These are phyloP conservation scores for Drosophila pseudotalamancana DNA, from an alignment of 2,888 invertebrate species.

Conservation along the genomic window DNA sequence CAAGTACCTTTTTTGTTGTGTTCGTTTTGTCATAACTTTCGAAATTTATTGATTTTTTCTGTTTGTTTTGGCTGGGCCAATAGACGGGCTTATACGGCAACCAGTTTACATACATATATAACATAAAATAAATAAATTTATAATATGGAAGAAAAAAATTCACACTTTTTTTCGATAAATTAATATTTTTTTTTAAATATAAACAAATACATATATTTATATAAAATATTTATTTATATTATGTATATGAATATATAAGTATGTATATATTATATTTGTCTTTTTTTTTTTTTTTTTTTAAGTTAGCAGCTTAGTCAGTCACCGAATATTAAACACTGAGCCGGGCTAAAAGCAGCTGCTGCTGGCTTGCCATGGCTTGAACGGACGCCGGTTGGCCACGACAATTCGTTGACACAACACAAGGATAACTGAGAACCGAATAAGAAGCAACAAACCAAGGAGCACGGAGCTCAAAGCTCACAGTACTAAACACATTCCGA, in stretches of 20 bases:
- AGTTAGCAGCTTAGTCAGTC: conserved; percentile 51
- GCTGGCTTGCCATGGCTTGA: conserved; percentile 20
- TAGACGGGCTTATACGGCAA: conserved; percentile 11
- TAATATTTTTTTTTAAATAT: conserved; percentile 40
- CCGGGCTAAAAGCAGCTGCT: conserved; percentile 21
- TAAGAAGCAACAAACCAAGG: conserved; percentile 42
- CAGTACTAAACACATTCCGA: conserved; percentile 48
- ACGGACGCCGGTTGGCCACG: conserved; percentile 60
- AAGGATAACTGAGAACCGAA: conserved; percentile 71
- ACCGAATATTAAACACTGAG: conserved; percentile 44
- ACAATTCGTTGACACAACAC: conserved; percentile 74
- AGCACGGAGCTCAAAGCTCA: conserved; percentile 41
- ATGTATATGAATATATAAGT: no score
- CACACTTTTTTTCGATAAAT: no score
- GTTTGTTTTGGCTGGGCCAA: conserved; percentile 70
- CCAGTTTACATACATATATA: not conserved
- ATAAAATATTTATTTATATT: no score
- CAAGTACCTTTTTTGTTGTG: conserved; percentile 12
- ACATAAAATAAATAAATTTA: conserved; percentile 31
- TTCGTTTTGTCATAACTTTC: conserved; percentile 54
- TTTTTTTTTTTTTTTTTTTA: not conserved
- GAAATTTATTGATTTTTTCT: conserved; percentile 70
- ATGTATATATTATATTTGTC: no score
- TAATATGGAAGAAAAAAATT: no score
- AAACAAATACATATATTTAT: no score